Base-by-base conservation (phyloP, 2,888 invertebrate genomes). In the Drosophila differens region DNA sequence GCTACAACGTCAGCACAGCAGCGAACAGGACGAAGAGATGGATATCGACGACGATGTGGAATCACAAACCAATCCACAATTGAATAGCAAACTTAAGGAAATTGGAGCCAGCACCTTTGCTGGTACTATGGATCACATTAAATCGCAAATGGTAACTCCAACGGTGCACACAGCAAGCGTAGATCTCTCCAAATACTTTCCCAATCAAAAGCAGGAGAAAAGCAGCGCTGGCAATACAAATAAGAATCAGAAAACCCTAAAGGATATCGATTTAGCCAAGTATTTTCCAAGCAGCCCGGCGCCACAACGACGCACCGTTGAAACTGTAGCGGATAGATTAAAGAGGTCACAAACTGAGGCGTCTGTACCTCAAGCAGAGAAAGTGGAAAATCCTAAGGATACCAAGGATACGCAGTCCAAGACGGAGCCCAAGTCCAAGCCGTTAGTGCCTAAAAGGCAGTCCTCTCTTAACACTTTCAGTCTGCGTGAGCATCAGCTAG, bases 121-220 rank as follows among this genome's bases (percentile, higher is more conserved):
- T 2, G 92, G 92, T 14, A 93, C 93, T 3, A 92, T 93, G 90
- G 92, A 93, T 71, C 89, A 89, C 2, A 94, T 94, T 4, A 93
- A 93, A 60, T 89, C 93, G 0, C 93, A 93, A 84, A 87, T 93
- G 62, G 89, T 87, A 0, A 87, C 82, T 53, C 92, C 93, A 3
- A 93, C 92, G 32, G 88, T 93, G 3, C 92, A 92, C 58, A 81
- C 85, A 1, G 67, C 88, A 5, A 82, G 82, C n/a, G 81, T 93
- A 2, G 93, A 94, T 81, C 78, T 94, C 2, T 91, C 93, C 12
- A 93, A 93, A 70, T 94, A 93, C 74, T 94, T 94, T 79, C 94
- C 94, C 12, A 92, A 92, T 72, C 91, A 92, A 57, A 92, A 93
- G 76, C 84, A 82, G 25, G 91, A 92, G 53, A 93, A 93, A 70